Conservation (phyloP, 2,888 invertebrate species). For the Phaedon cochleariae region DNA sequence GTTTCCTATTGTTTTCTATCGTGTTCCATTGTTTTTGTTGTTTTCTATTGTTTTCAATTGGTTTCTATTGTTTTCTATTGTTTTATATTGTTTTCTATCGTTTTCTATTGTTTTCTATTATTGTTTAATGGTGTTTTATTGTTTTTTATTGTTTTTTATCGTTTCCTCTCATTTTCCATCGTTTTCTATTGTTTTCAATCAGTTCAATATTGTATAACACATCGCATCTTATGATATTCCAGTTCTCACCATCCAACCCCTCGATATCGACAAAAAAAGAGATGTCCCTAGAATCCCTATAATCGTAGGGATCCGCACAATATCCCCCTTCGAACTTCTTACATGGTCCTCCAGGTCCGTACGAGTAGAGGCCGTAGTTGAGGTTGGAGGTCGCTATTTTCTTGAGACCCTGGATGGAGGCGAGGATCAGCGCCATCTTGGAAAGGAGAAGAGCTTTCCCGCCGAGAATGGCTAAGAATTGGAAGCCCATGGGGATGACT, state of each 20-base stretch:
- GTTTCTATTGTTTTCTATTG: too few species aligned
- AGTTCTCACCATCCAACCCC: constrained; percentile 24
- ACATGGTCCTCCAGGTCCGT: constrained; percentile 54
- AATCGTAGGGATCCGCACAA: constrained; percentile 11
- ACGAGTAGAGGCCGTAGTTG: constrained; percentile 79
- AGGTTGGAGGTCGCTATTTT: constrained; percentile 79
- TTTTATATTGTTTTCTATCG: too few species aligned
- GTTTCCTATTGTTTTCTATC: too few species aligned
- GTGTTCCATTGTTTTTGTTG: too few species aligned
- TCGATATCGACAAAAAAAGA: constrained; percentile 36
- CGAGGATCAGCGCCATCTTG: constrained; percentile 81
- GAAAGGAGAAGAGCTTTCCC: constrained; percentile 83
- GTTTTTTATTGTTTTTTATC: too few species aligned
- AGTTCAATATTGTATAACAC: too few species aligned
- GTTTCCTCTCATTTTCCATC: too few species aligned
- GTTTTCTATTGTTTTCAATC: too few species aligned
- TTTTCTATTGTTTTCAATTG: too few species aligned
- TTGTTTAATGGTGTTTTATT: too few species aligned
- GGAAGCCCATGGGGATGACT: constrained; percentile 83
- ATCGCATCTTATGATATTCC: too few species aligned
- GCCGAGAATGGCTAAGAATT: constrained; percentile 82
- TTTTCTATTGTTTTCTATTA: too few species aligned
- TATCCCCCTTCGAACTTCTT: constrained; percentile 37
- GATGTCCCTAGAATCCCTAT: constrained; percentile 23
- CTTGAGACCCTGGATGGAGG: constrained; percentile 82